phyloP scores from a whole-genome alignment of 2,113 vertebrate species.

The Odontophorus gujanensis region DNA sequence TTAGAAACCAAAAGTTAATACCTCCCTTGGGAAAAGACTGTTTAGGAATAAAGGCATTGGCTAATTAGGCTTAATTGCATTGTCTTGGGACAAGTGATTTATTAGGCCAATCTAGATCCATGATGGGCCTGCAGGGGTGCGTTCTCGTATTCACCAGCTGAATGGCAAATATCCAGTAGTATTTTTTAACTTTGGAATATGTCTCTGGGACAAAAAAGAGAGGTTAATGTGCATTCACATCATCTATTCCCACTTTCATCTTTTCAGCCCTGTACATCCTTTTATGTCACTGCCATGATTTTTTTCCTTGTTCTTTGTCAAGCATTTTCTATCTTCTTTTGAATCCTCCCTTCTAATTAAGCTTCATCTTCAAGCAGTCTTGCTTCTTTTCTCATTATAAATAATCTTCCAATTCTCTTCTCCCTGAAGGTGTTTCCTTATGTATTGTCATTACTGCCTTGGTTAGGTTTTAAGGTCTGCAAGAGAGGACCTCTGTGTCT shows the following conservation, averaged over 20 bases:
- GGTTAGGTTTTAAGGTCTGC: not conserved
- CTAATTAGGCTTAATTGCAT: constrained; percentile 78
- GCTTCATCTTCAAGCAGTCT: not conserved
- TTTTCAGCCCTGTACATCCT: not conserved
- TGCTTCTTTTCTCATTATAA: not conserved
- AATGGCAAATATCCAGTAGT: constrained; percentile 68
- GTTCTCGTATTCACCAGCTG: constrained; percentile 25
- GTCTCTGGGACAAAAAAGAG: not conserved
- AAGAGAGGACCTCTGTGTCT: not conserved
- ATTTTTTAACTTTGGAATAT: constrained; percentile 51
- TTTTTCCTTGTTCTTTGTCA: constrained; percentile 26
- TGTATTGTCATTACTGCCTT: not conserved
- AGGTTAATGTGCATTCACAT: constrained; percentile 32
- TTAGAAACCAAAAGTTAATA: constrained; percentile 76
- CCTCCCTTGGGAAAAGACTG: constrained; percentile 64
- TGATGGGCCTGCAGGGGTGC: constrained; percentile 69
- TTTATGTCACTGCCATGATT: constrained; percentile 7
- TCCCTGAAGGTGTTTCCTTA: not conserved
- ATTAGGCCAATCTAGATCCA: constrained; percentile 68
- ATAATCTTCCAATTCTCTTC: not conserved
- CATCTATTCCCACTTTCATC: not conserved
- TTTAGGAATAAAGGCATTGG: constrained; percentile 71
- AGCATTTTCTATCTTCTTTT: not conserved
- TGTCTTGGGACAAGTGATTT: constrained; percentile 77
- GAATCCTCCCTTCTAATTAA: constrained; percentile 37